Conservation (phyloP, 1,140 invertebrate species). For the Nomia melanderi region DNA sequence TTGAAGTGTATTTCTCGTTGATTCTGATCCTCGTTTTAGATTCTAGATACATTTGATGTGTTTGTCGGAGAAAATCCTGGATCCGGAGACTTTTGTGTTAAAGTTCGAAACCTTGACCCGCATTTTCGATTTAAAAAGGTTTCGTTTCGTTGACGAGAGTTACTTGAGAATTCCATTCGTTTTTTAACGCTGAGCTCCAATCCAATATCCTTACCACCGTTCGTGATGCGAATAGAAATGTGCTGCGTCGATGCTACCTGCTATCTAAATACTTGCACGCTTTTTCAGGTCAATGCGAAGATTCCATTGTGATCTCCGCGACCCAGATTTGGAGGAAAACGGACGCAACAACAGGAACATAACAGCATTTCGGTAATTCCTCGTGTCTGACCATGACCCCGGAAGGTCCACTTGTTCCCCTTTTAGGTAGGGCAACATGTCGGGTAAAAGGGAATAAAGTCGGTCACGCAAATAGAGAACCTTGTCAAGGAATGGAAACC, state of each 20-base stretch:
- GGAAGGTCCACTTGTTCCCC: constrained; percentile 8
- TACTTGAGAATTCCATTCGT: background rate
- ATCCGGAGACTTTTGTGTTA: background rate
- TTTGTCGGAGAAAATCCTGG: no score
- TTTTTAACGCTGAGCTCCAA: background rate
- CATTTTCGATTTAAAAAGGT: background rate
- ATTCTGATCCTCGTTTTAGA: no score
- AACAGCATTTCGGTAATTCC: background rate
- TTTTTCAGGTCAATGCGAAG: constrained; percentile 5
- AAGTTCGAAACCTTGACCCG: background rate
- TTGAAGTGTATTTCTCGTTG: no score
- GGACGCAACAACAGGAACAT: background rate
- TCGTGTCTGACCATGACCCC: constrained; percentile 33
- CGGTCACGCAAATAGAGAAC: background rate
- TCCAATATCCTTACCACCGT: background rate
- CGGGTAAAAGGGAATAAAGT: background rate
- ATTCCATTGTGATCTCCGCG: background rate
- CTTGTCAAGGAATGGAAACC: background rate
- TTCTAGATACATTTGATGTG: no score
- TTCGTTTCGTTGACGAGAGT: background rate
- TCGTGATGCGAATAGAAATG: background rate
- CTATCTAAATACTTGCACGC: background rate
- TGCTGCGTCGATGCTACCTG: background rate
- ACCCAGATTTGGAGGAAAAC: background rate
- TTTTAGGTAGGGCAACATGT: background rate